A percentile compares a stretch with the other conserved stretches of the same genome.
These are phyloP conservation scores for Pipistrellus pygmaeus DNA, from an alignment of 2,797 vertebrate genomes.

Conservation along the genomic window DNA sequence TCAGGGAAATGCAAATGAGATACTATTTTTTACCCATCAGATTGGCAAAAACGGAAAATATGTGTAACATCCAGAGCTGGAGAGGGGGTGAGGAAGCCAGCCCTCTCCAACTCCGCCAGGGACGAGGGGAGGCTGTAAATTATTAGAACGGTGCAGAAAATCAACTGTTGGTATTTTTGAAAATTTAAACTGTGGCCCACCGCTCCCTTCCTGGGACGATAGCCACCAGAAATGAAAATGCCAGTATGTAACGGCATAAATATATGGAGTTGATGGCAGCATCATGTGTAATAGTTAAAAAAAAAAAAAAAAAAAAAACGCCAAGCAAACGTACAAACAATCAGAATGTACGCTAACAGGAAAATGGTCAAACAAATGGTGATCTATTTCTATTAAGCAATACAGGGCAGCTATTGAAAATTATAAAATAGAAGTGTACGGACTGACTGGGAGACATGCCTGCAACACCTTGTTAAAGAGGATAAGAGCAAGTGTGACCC, in stretches of 20 bases:
- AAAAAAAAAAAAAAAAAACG: neutral
- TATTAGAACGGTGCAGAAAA: constrained; percentile 33
- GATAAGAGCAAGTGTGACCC: neutral
- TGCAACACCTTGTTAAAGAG: neutral
- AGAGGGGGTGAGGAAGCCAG: constrained; percentile 8
- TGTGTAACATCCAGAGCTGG: constrained; percentile 42
- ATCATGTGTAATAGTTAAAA: neutral
- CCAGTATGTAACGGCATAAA: constrained; percentile 43
- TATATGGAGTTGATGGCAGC: constrained; percentile 22
- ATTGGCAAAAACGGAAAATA: constrained; percentile 72
- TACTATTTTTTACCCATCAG: constrained; percentile 76
- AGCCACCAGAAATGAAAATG: constrained; percentile 64
- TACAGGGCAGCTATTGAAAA: constrained; percentile 28
- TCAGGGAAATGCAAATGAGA: constrained; percentile 75
- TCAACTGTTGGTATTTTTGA: constrained; percentile 67
- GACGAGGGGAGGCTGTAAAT: constrained; percentile 18
- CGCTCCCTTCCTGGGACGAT: constrained; percentile 57
- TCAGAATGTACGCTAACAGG: neutral
- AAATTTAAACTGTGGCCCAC: constrained; percentile 64
- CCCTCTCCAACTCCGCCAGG: neutral
- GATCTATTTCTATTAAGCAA: constrained; percentile 37
- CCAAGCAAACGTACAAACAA: neutral
- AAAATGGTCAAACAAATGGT: constrained; percentile 40
- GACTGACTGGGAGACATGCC: neutral
- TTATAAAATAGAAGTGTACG: neutral